Base-by-base conservation (phyloP, 2,888 invertebrate species). In the Theristus sp. region DNA sequence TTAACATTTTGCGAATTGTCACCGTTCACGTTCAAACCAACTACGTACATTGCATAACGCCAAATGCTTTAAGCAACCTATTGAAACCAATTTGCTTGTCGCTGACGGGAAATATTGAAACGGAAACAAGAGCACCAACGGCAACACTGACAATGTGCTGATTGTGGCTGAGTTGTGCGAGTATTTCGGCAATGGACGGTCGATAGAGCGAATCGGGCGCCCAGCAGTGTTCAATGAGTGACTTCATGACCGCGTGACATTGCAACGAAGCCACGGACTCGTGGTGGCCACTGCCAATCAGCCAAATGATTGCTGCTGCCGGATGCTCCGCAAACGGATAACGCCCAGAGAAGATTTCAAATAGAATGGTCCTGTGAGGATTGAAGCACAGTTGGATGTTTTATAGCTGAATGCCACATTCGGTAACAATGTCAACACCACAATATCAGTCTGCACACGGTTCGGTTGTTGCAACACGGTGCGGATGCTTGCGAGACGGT, bases 191-290 rank as follows among this genome's bases (percentile, higher is more conserved):
- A 63, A 75, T 73, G 49, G 68, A 67, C 0, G 74, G 74, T 58
- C 75, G 64, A 56, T 69, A 63, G 30, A 64, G 60, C 2, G 73
- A 69, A 31, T 69, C 66, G 25, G 66, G 66, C 1, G 69, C 65
- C 75, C 75, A 75, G 64, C 75, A 75, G 29, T 68, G 64, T 57
- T 70, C 67, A n/a, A 75, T 72, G 56, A 75, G 61, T 29, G 64
- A 65, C 72, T 71, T 67, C 1, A 68, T 64, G 20, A 28, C 60
- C 28, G 30, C 58, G 58, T 47, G 57, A 54, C 47, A 61, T 29
- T 25, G n/a, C 3, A 55, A 24, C 27, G n/a, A 3, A 47, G 2
- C 46, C 22, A 56, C 26, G 24, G 1, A 20, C 25, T 24, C 25
- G 1, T 1, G 2, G n/a, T 2, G 13, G 10, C 57, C 70, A 1